Evolutionary conservation across 2,888 invertebrate genomes (phyloP), one percentile per base, ranked within the genome.

Genomic region (Cyclophora albipunctata): DNA sequence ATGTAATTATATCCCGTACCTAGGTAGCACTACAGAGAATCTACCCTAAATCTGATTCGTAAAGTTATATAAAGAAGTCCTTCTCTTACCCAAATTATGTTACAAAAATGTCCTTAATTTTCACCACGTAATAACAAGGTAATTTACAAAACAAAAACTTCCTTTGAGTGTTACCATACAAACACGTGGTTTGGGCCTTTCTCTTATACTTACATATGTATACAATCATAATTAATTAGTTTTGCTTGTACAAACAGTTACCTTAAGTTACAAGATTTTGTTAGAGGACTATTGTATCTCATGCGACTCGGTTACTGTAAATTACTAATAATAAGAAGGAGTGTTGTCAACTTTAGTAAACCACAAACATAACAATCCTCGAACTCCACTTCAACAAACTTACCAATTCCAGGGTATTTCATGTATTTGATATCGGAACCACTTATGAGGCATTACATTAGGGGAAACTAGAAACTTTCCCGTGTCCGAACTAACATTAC

Each of bases 141-240:
- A 54, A 45, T 56, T 53, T 20, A 50, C 52, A 51, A 48, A 45
- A 55, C 54, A 58, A 64, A 64, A 63, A 62, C 55, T 58, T 57
- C 54, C 60, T 66, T 62, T 67, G 58, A 59, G 45, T 54, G 7
- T 51, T 49, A 53, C 52, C 54, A 49, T 56, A 54, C 49, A 53
- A 50, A 47, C 50, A 37, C 46, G 47, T 51, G 48, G 20, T 20
- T 20, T 20, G 20, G 55, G 45, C 57, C 60, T 55, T 57, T 53
- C 47, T 45, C 37, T 5, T 37, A 1, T 5, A 37, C 37, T 3
- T 37, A 37, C 37, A 34, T 34, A 46, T 3, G 3, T 7, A 40
- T 33, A 4, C 5, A 20, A 45, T 20, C 20, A 20, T 20, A 20
- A 20, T 20, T 20, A 20, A 20, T 20, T 20, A 20, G 20, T 20